These are phyloP conservation scores for Riptortus pedestris DNA, from an alignment of 1,140 invertebrate species.

Conservation along the genomic window DNA sequence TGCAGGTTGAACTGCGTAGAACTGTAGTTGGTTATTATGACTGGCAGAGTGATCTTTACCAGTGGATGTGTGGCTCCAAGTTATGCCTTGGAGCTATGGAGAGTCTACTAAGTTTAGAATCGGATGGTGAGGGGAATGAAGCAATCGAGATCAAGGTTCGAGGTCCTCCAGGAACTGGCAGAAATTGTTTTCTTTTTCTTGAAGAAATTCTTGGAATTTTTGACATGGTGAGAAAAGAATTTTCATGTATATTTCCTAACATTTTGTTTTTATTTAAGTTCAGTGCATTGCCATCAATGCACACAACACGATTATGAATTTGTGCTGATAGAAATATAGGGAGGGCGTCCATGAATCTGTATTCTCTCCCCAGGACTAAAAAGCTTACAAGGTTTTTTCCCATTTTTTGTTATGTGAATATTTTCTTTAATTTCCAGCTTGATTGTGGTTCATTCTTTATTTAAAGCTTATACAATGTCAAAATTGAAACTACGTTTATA, in stretches of 20 bases:
- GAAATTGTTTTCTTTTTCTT: conserved; percentile 60
- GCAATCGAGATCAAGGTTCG: conserved; percentile 62
- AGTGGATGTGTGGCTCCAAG: conserved; percentile 72
- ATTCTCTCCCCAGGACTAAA: no score
- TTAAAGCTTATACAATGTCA: no score
- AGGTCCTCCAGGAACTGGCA: conserved; percentile 48
- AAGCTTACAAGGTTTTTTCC: no score
- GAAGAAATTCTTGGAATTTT: conserved; percentile 61
- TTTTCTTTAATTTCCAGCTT: no score
- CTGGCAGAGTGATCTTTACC: conserved; percentile 56
- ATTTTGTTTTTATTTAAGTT: conserved; percentile 18
- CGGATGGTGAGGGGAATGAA: conserved; percentile 42
- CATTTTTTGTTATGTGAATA: no score
- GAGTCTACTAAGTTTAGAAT: conserved; percentile 57
- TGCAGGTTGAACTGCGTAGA: conserved; percentile 53
- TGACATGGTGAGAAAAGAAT: conserved; percentile 41
- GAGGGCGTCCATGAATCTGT: no score
- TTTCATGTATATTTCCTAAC: conserved; percentile 13
- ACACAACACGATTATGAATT: not conserved
- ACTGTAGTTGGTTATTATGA: conserved; percentile 47
- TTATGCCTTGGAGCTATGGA: conserved; percentile 60
- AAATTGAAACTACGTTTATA: no score
- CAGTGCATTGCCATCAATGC: not conserved
- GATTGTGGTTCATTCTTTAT: no score
- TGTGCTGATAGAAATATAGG: not conserved